Base-by-base conservation (phyloP, 2,797 vertebrate genomes). In the Chaunax sp. region DNA sequence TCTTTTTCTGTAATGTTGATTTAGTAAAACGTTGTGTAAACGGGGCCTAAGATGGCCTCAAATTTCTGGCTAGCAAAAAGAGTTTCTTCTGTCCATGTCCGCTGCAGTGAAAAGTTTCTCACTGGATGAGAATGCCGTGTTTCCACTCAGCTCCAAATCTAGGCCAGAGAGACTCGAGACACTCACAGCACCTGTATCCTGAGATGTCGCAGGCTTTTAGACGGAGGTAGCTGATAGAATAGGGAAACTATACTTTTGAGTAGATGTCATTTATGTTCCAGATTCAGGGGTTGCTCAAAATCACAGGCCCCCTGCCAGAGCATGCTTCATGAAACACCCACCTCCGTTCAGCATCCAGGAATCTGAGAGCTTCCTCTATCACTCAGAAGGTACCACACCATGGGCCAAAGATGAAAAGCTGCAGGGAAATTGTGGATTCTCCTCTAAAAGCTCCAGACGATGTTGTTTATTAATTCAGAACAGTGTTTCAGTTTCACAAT, bases 401-500 rank as follows among this genome's bases (percentile, higher is more conserved):
- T 51, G 58, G 78, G 82, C 68, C 18, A 45, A 65, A 69, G 79
- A 90, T 90, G 72, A 90, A 91, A 92, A 57, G 76, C 45, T 28
- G 69, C 40, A 64, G 63, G 76, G 82, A 91, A 90, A 82, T 78
- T 73, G 76, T 64, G 71, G 73, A 86, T 83, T 82, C 69, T 0
- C 18, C 83, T 82, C 88, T 93, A 85, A 94, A 90, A 92, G 93
- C 91, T 86, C 86, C 84, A 90, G 80, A 84, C 89, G 63, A 38
- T 64, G 89, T 89, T 90, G 93, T 93, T 94, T 94, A 95, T 95
- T 95, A 93, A 95, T 95, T 95, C 91, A 94, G 78, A 92, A 84
- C 88, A 76, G 81, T 94, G 92, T 94, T 92, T 90, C 89, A 86
- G 91, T 92, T 93, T 92, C 88, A 83, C 90, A 91, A 93, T 89